A percentile compares a stretch with the other conserved stretches of the same genome.
phyloP scores from a whole-genome alignment of 2,113 vertebrate species.

The Ceuthmochares aereus region DNA sequence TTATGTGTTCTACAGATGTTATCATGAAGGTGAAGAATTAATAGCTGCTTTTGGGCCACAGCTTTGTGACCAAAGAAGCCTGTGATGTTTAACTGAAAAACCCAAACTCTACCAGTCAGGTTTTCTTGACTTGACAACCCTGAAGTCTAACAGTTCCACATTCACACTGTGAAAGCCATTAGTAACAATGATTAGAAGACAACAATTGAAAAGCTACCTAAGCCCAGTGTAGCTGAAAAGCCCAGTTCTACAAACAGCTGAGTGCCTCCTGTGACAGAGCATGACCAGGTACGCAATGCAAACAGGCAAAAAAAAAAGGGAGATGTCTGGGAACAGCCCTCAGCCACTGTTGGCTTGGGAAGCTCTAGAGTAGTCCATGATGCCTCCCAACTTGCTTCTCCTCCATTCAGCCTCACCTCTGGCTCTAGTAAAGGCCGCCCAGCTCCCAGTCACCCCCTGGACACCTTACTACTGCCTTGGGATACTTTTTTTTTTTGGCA shows the following conservation, averaged over 20 bases:
- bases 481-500: not conserved
- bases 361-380: accelerated
- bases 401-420: not conserved
- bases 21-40: not conserved
- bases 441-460: not conserved
- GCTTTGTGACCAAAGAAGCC: not conserved
- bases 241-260: not conserved
- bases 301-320: not conserved
- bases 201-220: not conserved
- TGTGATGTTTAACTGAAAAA: not conserved
- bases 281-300: accelerated
- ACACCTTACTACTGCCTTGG: not conserved
- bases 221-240: not conserved
- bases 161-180: not conserved
- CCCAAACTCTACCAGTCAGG: not conserved
- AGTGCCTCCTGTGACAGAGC: not conserved
- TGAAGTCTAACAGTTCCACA: not conserved
- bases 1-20: not conserved
- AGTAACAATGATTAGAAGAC: not conserved
- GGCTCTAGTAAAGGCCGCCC: not conserved
- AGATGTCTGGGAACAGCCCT: not conserved
- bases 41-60: not conserved
- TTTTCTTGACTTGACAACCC: not conserved
- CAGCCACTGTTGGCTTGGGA: not conserved
- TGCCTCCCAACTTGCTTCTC: not conserved